Percentiles rank a stretch among this genome's conserved stretches.
These are phyloP conservation scores for Lepidocyrtinus sp. DNA, from an alignment of 2,888 invertebrate genomes.

Conservation along the genomic window DNA sequence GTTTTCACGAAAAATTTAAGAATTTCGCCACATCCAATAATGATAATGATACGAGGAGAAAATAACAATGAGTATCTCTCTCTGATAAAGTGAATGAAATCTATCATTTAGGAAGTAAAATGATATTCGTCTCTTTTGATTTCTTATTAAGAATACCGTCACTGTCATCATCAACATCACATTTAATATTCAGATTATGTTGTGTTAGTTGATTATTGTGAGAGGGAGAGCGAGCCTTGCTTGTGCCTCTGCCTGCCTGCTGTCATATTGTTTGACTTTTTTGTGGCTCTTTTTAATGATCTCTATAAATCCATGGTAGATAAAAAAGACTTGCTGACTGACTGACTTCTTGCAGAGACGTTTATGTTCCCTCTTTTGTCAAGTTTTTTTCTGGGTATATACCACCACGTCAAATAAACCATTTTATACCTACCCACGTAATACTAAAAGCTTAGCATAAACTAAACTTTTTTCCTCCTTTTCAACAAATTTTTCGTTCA, in stretches of 20 bases:
- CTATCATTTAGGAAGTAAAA: constrained; percentile 19
- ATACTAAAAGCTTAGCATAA: neutral
- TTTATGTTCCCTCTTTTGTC: constrained; percentile 25
- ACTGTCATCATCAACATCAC: constrained; percentile 31
- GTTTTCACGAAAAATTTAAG: neutral
- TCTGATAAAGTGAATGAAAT: constrained; percentile 10
- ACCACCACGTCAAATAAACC: neutral
- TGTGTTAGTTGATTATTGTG: constrained; percentile 6
- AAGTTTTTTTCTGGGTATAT: constrained; percentile 4
- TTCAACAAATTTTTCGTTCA: neutral
- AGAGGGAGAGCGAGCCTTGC: too few relatives aligned
- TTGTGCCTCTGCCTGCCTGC: neutral
- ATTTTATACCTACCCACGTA: neutral
- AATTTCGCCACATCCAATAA: neutral
- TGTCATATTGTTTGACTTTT: constrained; percentile 35
- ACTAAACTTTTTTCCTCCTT: neutral
- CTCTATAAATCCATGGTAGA: constrained; percentile 17
- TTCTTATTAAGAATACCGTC: neutral
- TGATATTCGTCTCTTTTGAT: neutral
- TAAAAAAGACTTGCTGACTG: constrained; percentile 19
- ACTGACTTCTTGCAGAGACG: constrained; percentile 31
- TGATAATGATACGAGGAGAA: neutral
- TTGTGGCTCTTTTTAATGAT: constrained; percentile 31
- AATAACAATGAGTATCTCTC: too few relatives aligned
- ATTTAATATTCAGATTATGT: constrained; percentile 13